A percentile compares a stretch with the other conserved stretches of the same genome.
Evolutionary conservation across 1,140 invertebrate species (phyloP).

Genomic region (Trigoniulus corallinus): DNA sequence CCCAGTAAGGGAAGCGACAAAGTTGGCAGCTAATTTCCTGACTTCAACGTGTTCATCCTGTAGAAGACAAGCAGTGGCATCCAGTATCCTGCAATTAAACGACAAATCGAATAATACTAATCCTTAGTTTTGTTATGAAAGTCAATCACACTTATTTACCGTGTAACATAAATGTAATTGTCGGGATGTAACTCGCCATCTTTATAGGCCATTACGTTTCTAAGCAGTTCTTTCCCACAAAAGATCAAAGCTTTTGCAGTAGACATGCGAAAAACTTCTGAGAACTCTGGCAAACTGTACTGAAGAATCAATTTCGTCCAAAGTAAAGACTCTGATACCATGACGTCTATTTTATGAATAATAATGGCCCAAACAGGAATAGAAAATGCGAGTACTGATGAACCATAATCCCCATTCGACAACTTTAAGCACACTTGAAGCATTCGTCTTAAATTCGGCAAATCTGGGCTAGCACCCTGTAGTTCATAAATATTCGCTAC

Average conservation of each 20-base stretch:
- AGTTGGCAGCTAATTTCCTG: background rate
- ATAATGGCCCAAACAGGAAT: background rate
- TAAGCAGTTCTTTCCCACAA: background rate
- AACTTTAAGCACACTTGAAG: background rate
- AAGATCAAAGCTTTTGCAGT: background rate
- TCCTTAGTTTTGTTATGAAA: too few relatives aligned
- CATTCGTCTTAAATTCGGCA: too few relatives aligned
- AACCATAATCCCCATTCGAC: background rate
- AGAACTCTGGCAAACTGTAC: background rate
- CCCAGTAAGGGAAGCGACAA: too few relatives aligned
- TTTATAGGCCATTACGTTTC: too few relatives aligned
- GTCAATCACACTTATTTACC: too few relatives aligned
- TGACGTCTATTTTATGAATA: too few relatives aligned
- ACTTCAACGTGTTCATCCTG: background rate
- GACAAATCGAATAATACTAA: background rate
- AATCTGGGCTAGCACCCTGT: too few relatives aligned
- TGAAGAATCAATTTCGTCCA: background rate
- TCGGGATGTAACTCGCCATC: too few relatives aligned
- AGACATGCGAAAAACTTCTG: background rate
- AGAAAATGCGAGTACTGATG: background rate
- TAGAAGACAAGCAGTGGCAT: background rate
- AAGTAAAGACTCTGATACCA: too few relatives aligned
- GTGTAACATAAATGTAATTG: too few relatives aligned
- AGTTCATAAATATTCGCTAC: too few relatives aligned
- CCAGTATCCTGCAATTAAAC: background rate